Conservation (phyloP, 37 sponge, comb jelly and placozoan genomes). For the Bolinopsis microptera region DNA sequence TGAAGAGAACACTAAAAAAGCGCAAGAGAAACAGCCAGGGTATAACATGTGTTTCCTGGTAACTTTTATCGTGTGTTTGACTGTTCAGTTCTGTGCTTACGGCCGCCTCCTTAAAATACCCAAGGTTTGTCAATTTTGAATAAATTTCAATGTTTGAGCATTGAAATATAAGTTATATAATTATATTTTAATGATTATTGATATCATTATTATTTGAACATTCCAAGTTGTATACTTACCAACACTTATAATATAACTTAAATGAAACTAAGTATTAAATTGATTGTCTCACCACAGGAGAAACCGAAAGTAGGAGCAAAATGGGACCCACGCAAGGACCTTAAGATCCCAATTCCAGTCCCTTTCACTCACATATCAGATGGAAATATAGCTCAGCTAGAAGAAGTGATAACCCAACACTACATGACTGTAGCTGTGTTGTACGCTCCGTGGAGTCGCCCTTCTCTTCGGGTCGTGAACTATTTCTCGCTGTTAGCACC, state of each 20-base stretch:
- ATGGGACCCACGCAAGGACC: background rate
- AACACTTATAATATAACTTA: too few relatives aligned
- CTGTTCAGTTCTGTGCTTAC: background rate
- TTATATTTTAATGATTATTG: too few relatives aligned
- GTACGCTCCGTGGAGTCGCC: constrained; percentile 24
- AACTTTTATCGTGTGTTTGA: background rate
- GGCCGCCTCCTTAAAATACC: background rate
- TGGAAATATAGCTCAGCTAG: background rate
- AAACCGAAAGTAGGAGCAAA: background rate
- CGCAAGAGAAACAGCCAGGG: background rate
- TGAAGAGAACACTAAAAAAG: background rate
- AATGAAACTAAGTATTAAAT: background rate
- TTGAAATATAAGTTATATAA: too few relatives aligned
- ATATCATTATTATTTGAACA: too few relatives aligned
- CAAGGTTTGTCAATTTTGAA: background rate
- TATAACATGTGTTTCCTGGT: constrained; percentile 13
- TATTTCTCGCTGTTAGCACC: background rate
- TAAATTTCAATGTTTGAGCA: background rate
- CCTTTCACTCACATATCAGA: background rate
- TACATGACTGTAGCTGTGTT: background rate
- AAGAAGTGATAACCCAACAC: background rate
- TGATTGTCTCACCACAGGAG: background rate
- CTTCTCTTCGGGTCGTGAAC: background rate
- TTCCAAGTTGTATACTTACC: too few relatives aligned
- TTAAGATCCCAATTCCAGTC: background rate